Evolutionary conservation across 2,888 invertebrate genomes (phyloP), one percentile per base, ranked within the genome.

Genomic region (Nemotelus pantherinus): DNA sequence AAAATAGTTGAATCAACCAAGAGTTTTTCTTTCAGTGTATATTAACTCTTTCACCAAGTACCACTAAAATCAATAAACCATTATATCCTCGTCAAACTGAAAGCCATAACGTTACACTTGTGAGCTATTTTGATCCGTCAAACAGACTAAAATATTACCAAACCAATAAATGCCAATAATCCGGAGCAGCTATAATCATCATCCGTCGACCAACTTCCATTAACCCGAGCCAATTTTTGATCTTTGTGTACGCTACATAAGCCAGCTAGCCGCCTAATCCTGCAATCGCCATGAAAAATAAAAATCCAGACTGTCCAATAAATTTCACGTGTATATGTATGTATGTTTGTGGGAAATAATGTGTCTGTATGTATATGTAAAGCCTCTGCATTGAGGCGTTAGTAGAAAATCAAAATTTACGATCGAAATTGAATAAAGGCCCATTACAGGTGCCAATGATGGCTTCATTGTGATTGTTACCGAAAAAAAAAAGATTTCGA

Each of bases 371-470:
- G 25, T 25, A 25, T 25, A 25, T 25, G 25, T 25, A 25, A 25
- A 25, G 25, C 10, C 10, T 4, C 1, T 48, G 41, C 39, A 68
- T 68, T 39, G 6, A 50, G 9, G 68, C 48, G 50, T 48, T 39
- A 50, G 50, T 4, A 50, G n/a, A 55, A 71, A 71, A 71, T 71
- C 71, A 53, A 71, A 71, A 71, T 71, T 71, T 71, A 71, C 53
- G 55, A 55, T 25, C 43, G 4, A 55, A 55, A 71, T 55, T 71
- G 55, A 55, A 71, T 71, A 71, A 71, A 71, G 10, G 6, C 55
- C 55, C 57, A 71, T 25, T 53, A 55, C 53, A 71, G 71, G 71
- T 71, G 55, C 39, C 55, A 53, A 71, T 71, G 53, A 55, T n/a
- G 10, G 57, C 55, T 57, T 55, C 57, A 55, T 71, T 55, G 9